Base-by-base conservation (phyloP, 2,888 invertebrate species). In the Clusia tigrina region DNA sequence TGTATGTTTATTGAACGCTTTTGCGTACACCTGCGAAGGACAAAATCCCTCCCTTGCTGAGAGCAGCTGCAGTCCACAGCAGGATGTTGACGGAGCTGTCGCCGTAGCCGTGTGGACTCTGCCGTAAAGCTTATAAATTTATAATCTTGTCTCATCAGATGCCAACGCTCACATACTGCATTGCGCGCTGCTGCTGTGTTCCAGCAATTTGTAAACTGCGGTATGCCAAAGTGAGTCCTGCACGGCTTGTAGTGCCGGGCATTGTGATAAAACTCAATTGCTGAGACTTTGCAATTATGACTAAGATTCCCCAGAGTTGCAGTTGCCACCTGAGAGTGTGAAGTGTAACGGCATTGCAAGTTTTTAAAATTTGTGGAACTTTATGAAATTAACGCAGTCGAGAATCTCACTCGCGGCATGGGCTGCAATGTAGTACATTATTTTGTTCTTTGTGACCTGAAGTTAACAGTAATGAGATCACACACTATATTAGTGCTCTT, bases 281-380 rank as follows among this genome's bases (percentile, higher is more conserved):
- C 48, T 48, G 48, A 48, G 48, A 48, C 22, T 48, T 20, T 48
- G 22, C 22, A 48, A 20, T 48, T 48, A 20, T 48, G 48, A 20
- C n/a, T 18, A 48, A 48, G 22, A 20, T 48, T 18, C 15, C n/a
- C n/a, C n/a, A n/a, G n/a, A n/a, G n/a, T 42, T n/a, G n/a, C 42
- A 42, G 2, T 3, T n/a, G n/a, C 42, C 42, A 42, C 42, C 12
- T 42, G n/a, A 3, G n/a, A 42, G 42, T 42, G n/a, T 10, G 42
- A 15, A n/a, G 6, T 32, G 32, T 32, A 9, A 9, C 6, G 32
- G 32, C n/a, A n/a, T n/a, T n/a, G n/a, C n/a, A n/a, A n/a, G n/a
- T n/a, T n/a, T n/a, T n/a, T n/a, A n/a, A n/a, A n/a, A n/a, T n/a
- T n/a, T n/a, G n/a, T n/a, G n/a, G n/a, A n/a, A n/a, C n/a, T n/a